These are phyloP conservation scores for Euplagia quadripunctaria DNA, from an alignment of 2,888 invertebrate species.

Conservation along the genomic window DNA sequence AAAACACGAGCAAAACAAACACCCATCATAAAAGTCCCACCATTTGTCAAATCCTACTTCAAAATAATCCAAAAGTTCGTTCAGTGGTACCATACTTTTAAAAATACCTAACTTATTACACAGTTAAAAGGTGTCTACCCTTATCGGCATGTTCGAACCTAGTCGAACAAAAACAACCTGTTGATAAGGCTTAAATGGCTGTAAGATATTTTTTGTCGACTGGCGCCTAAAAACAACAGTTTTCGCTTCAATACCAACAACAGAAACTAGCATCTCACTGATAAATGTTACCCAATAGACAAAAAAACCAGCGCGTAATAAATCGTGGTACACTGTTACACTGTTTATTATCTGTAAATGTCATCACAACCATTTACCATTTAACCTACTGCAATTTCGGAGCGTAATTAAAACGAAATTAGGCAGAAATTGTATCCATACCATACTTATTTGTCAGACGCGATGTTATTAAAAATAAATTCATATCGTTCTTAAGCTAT, in stretches of 20 bases:
- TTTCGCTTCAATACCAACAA: slow-evolving; percentile 41
- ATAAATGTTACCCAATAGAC: slow-evolving; percentile 11
- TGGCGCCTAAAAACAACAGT: slow-evolving; percentile 45
- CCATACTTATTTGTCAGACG: not conserved
- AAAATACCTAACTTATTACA: slow-evolving; percentile 27
- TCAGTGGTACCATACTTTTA: slow-evolving; percentile 15
- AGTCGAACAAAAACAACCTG: slow-evolving; percentile 26
- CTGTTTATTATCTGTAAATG: slow-evolving; percentile 26
- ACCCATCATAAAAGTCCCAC: slow-evolving; percentile 26
- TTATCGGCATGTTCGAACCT: slow-evolving; percentile 20
- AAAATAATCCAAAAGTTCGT: slow-evolving; percentile 20
- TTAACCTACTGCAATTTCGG: slow-evolving; percentile 15
- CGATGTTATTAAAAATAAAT: not conserved
- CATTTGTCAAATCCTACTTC: slow-evolving; percentile 41
- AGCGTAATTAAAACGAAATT: slow-evolving; percentile 24
- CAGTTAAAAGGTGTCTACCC: slow-evolving; percentile 26
- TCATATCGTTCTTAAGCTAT: not conserved
- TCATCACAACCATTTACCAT: slow-evolving; percentile 18
- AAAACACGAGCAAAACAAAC: slow-evolving; percentile 50
- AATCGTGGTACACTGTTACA: slow-evolving; percentile 20
- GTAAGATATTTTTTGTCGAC: slow-evolving; percentile 36
- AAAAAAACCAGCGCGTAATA: slow-evolving; percentile 32
- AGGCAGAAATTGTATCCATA: not conserved
- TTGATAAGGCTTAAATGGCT: slow-evolving; percentile 42
- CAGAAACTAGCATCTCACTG: slow-evolving; percentile 27